Base-by-base conservation (phyloP, 2,113 vertebrate species). In the Pachypanchax playfairii region DNA sequence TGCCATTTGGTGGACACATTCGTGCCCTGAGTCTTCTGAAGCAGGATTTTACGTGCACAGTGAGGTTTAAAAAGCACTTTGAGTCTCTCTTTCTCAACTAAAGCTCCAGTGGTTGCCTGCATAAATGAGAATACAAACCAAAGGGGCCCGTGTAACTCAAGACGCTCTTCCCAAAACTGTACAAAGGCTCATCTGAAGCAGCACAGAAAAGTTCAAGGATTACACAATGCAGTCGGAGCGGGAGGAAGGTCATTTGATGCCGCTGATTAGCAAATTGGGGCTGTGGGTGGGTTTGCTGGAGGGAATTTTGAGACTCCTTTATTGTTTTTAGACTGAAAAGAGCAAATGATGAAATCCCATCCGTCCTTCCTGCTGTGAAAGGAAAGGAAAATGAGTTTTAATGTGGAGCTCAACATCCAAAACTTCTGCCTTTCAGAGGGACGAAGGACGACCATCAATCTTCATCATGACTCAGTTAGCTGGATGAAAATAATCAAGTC, bases 181-280 rank as follows among this genome's bases (percentile, higher is more conserved):
- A 67, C 75, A 79, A 84, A 60, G 78, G 70, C 60, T 79, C 75
- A 11, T 77, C 70, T 64, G 73, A 77, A 35, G 71, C 49, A 15
- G 65, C 51, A 5, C 51, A 64, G 54, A 73, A n/a, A 65, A 76
- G 70, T 68, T 50, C n/a, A 48, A 55, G 28, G 59, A 64, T 75
- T 65, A 42, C 64, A 64, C 76, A 82, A 75, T 28, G 41, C 38
- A 2, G 9, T 10, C 61, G 11, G 54, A 61, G 42, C 5, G 43
- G 53, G 47, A 25, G 65, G 68, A 59, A 29, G 43, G 63, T 26
- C 50, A 44, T 59, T 52, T 38, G 58, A 83, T 59, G 49, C 71
- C 41, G 29, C 43, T 58, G 70, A 72, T 58, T 60, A 72, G 56
- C 46, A 58, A 66, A 75, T 8, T 17, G 26, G 53, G 47, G 18